Conservation (phyloP, 2,113 vertebrate species). For the Myocastor coypus region DNA sequence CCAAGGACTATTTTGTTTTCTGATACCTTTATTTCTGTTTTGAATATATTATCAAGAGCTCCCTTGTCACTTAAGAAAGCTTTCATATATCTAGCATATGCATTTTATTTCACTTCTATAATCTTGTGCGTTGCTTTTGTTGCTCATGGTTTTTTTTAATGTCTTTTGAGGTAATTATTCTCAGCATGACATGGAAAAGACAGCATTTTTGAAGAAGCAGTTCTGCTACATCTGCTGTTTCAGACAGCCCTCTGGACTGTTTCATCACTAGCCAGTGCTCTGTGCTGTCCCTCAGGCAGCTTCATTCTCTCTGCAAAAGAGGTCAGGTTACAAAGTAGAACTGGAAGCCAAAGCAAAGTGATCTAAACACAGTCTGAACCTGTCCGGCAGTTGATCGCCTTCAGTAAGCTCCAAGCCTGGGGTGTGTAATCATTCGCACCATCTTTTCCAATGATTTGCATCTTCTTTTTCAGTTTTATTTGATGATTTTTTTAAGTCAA, state of each 20-base stretch:
- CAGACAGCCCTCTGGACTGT: neutral
- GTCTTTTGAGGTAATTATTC: conserved; percentile 41
- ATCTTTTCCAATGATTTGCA: neutral
- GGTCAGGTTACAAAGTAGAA: conserved; percentile 37
- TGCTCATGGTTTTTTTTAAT: neutral
- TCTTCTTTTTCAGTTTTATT: conserved; percentile 54
- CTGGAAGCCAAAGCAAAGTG: neutral
- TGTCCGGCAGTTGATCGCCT: neutral
- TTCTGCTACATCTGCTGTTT: conserved; percentile 31
- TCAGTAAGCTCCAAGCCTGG: neutral
- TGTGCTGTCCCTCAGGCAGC: neutral
- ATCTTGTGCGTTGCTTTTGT: conserved; percentile 22
- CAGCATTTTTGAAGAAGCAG: neutral
- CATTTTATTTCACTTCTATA: neutral
- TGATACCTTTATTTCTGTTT: conserved; percentile 13
- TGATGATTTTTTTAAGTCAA: conserved; percentile 27
- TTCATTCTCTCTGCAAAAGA: neutral
- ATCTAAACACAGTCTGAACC: conserved; percentile 22
- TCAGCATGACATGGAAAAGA: conserved; percentile 48
- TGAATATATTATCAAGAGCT: conserved; percentile 28
- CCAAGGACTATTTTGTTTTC: neutral
- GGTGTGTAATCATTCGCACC: neutral
- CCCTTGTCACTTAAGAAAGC: conserved; percentile 23
- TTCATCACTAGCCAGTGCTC: neutral
- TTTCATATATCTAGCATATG: neutral